Percentiles rank a stretch among this genome's conserved stretches.
Evolutionary conservation across 2,888 invertebrate species (phyloP).

Genomic region (Catocala nupta): DNA sequence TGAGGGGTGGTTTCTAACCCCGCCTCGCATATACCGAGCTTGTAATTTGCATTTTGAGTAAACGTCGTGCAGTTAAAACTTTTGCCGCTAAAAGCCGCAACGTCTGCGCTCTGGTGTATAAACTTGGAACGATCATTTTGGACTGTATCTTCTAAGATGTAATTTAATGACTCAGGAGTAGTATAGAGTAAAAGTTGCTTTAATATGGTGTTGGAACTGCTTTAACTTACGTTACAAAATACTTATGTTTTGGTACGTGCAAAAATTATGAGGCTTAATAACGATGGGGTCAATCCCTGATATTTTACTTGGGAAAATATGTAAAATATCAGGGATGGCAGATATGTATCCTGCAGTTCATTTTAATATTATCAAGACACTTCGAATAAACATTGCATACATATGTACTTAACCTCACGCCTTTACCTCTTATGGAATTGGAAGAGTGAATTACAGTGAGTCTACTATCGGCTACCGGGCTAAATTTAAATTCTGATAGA

Average conservation of each 20-base stretch:
- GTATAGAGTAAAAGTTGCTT: neutral
- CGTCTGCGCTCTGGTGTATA: constrained; percentile 66
- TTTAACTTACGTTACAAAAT: neutral
- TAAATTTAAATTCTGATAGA: no score
- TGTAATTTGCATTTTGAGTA: constrained; percentile 85
- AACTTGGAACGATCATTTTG: constrained; percentile 69
- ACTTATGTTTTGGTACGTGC: neutral
- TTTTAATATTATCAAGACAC: no score
- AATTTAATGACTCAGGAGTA: constrained; percentile 50
- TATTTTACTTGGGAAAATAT: no score
- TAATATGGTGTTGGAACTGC: neutral
- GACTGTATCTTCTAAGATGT: constrained; percentile 57
- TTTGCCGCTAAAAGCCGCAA: constrained; percentile 74
- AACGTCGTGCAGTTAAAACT: constrained; percentile 82
- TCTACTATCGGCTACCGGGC: no score
- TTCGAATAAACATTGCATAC: no score
- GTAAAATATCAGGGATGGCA: no score
- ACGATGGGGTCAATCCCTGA: no score
- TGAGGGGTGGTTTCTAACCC: constrained; percentile 71
- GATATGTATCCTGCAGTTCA: no score
- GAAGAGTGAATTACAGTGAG: no score
- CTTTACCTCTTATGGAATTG: no score
- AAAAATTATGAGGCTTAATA: no score
- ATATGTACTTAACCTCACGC: no score
- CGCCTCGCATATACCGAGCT: constrained; percentile 72